phyloP scores from a whole-genome alignment of 1,140 invertebrate genomes.

The Drosophila bocqueti region DNA sequence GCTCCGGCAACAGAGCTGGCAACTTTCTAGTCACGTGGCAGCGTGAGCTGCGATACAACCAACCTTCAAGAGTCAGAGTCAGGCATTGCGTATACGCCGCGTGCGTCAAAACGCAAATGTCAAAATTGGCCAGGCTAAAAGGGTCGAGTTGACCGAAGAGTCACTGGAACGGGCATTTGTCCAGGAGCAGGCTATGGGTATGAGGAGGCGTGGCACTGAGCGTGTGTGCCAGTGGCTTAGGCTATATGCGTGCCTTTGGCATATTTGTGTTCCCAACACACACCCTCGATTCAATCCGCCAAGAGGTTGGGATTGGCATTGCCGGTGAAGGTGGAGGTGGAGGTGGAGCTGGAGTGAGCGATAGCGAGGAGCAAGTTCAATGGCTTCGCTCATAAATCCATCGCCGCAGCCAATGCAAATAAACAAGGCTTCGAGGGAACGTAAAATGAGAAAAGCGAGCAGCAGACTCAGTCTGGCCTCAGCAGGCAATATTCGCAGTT shows the following conservation, averaged over 20 bases:
- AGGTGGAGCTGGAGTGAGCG: slow-evolving; percentile 9
- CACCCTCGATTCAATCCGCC: neutral
- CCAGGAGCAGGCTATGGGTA: neutral
- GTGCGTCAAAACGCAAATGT: slow-evolving; percentile 54
- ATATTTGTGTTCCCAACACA: slow-evolving; percentile 59
- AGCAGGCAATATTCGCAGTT: slow-evolving; percentile 54
- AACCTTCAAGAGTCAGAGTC: slow-evolving; percentile 35
- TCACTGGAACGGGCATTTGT: neutral
- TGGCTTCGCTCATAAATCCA: slow-evolving; percentile 72
- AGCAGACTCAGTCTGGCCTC: slow-evolving; percentile 1
- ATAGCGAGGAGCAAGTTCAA: slow-evolving; percentile 51
- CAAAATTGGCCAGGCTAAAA: slow-evolving; percentile 32
- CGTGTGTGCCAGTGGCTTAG: slow-evolving; percentile 36
- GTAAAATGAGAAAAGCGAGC: slow-evolving; percentile 19
- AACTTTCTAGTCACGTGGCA: slow-evolving; percentile 46
- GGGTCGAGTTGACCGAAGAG: slow-evolving; percentile 5
- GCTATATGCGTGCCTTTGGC: slow-evolving; percentile 63
- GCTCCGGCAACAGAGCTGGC: neutral
- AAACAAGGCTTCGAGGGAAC: slow-evolving; percentile 46
- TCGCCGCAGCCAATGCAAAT: slow-evolving; percentile 74
- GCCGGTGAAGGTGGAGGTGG: neutral
- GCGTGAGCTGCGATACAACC: slow-evolving; percentile 14
- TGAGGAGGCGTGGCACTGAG: slow-evolving; percentile 4
- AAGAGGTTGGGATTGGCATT: slow-evolving; percentile 7
- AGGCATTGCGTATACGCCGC: slow-evolving; percentile 73